phyloP scores from a whole-genome alignment of 2,797 vertebrate genomes.

The Xiphophorus birchmanni region DNA sequence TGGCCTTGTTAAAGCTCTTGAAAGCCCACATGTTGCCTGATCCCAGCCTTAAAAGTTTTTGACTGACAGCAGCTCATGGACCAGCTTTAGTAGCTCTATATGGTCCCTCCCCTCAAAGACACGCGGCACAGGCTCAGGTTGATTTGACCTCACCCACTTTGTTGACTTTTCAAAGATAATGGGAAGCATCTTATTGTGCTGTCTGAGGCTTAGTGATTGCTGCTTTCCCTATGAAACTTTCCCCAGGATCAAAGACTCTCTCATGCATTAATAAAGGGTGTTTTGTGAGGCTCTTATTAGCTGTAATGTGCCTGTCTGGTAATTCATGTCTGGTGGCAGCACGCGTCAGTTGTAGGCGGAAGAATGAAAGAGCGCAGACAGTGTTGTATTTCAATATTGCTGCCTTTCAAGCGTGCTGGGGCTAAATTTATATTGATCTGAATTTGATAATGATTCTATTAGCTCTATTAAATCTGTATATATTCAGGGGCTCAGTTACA shows the following conservation, averaged over 20 bases:
- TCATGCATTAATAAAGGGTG: conserved; percentile 80
- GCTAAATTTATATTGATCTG: conserved; percentile 86
- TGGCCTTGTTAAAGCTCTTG: conserved; percentile 1
- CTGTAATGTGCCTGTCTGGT: conserved; percentile 80
- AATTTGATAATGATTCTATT: conserved; percentile 89
- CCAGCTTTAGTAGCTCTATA: conserved; percentile 27
- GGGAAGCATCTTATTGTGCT: conserved; percentile 72
- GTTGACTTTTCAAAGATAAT: conserved; percentile 70
- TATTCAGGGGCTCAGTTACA: conserved; percentile 81
- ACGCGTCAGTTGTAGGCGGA: conserved; percentile 75
- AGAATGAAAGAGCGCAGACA: conserved; percentile 75
- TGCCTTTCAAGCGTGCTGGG: conserved; percentile 79
- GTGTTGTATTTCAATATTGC: conserved; percentile 85
- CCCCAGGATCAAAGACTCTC: conserved; percentile 75
- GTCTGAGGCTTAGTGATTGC: conserved; percentile 66
- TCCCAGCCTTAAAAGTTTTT: conserved; percentile 22
- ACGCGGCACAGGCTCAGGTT: conserved; percentile 26
- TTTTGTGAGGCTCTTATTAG: conserved; percentile 81
- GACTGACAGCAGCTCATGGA: conserved; percentile 21
- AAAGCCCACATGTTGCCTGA: background rate
- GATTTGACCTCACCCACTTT: conserved; percentile 66
- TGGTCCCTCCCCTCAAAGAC: conserved; percentile 35
- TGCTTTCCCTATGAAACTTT: conserved; percentile 74
- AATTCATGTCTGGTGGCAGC: conserved; percentile 78
- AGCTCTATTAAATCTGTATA: conserved; percentile 86